These are phyloP conservation scores for Gobius niger DNA, from an alignment of 2,113 vertebrate species.

Conservation along the genomic window DNA sequence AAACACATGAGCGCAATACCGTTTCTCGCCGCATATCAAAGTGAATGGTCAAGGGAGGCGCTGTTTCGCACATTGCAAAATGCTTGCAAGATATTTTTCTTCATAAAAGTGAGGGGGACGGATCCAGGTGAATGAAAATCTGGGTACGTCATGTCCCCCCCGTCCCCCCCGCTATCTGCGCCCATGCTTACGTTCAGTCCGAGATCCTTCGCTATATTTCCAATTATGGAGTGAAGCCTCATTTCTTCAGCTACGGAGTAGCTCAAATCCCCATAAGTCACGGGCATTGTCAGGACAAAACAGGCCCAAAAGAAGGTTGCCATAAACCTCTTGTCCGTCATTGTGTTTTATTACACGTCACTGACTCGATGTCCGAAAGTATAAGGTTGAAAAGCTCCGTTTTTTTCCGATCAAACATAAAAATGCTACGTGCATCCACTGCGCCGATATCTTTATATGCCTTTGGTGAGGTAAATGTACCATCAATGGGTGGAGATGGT, in stretches of 20 bases:
- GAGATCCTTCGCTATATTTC: constrained; percentile 76
- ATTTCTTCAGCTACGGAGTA: constrained; percentile 76
- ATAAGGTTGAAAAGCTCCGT: neutral
- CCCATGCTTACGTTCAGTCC: constrained; percentile 59
- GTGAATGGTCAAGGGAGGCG: too few species aligned
- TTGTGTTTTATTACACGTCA: constrained; percentile 35
- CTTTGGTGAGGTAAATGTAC: too few species aligned
- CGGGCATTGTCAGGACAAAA: constrained; percentile 16
- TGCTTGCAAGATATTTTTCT: too few species aligned
- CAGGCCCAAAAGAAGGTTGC: neutral
- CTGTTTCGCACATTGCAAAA: too few species aligned
- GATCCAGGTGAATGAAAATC: too few species aligned
- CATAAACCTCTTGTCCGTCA: constrained; percentile 18
- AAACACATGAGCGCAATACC: too few species aligned
- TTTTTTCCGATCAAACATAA: neutral
- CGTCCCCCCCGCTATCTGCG: too few species aligned
- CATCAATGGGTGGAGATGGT: constrained; percentile 41
- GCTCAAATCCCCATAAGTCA: constrained; percentile 63
- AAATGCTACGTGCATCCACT: neutral
- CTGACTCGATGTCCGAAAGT: constrained; percentile 36
- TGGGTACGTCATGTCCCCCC: too few species aligned
- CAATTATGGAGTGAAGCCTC: constrained; percentile 71
- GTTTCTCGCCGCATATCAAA: too few species aligned
- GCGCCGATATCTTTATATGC: too few species aligned
- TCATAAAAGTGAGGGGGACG: too few species aligned